Percentiles rank a stretch among this genome's conserved stretches.
These are phyloP conservation scores for Caenorhabditis inopinata DNA, from an alignment of 1,140 invertebrate species.

Conservation along the genomic window DNA sequence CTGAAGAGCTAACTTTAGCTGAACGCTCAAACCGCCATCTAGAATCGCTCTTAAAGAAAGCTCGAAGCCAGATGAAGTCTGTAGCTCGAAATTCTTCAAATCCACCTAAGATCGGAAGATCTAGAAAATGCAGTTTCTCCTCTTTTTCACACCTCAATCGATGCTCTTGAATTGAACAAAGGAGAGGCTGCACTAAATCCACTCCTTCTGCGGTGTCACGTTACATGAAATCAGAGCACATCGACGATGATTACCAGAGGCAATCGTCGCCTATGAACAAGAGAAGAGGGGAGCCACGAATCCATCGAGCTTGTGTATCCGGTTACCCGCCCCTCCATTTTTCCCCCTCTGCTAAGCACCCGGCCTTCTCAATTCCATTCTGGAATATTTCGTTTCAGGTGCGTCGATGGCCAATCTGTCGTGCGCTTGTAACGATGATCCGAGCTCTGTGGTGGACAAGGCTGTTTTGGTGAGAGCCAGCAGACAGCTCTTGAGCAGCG, in stretches of 20 bases:
- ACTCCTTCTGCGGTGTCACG: neutral
- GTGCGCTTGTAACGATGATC: slow-evolving; percentile 51
- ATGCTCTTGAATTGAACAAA: neutral
- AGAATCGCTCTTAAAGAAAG: no score
- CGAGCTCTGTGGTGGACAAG: slow-evolving; percentile 70
- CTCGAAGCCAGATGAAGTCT: no score
- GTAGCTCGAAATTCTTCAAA: no score
- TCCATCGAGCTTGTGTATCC: slow-evolving; percentile 4
- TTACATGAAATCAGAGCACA: neutral
- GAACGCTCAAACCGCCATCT: no score
- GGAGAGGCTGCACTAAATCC: neutral
- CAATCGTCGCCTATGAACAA: neutral
- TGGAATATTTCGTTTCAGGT: slow-evolving; percentile 47
- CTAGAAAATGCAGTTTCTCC: no score
- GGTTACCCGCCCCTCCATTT: slow-evolving; percentile 3
- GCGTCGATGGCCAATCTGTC: slow-evolving; percentile 62
- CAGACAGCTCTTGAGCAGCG: slow-evolving; percentile 84
- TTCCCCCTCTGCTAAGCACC: slow-evolving; percentile 13
- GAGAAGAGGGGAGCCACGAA: neutral
- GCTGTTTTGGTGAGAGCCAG: slow-evolving; percentile 82
- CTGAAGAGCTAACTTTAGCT: no score
- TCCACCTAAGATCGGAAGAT: no score
- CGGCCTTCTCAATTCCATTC: no score
- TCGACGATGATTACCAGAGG: neutral
- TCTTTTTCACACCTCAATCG: no score